Evolutionary conservation across 2,888 invertebrate genomes (phyloP), one percentile per base, ranked within the genome.

Genomic region (Macrophya alboannulata): DNA sequence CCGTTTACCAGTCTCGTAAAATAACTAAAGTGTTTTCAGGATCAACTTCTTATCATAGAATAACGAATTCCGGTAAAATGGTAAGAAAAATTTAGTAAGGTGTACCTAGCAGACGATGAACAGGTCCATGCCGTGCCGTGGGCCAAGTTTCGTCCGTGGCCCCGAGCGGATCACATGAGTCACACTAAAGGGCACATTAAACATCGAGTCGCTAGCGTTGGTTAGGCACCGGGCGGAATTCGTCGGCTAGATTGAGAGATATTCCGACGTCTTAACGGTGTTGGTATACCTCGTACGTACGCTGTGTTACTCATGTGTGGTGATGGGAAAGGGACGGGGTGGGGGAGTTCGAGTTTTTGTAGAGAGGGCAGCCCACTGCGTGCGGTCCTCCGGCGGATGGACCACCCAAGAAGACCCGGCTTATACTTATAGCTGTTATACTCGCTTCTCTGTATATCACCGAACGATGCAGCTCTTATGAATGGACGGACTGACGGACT

Each of bases 371-470:
- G 88, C 87, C 84, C 93, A 91, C 93, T 93, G 93, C 93, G 93
- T 93, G 93, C 93, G 93, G 93, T 93, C 93, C 91, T 92, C 92
- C 92, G 92, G 91, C 91, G 91, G 90, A 92, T 89, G 90, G 93
- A 93, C 93, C 93, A 93, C 93, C 93, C 93, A 93, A 92, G 93
- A 92, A 90, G 93, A 90, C 68, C 90, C 90, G 91, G 92, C 91
- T 92, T 92, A 91, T 83, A 83, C 82, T 83, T 83, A 83, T 83
- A 83, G 82, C 82, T 68, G 82, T 83, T 83, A 83, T 83, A 83
- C 82, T 83, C 82, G 82, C 82, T 83, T 68, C 82, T 83, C 82
- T 83, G 82, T 83, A 83, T 83, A 83, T 83, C 82, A 83, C 82
- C 82, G 82, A 83, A 83, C 82, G 82, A 79, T 48, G 40, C 51